Percentiles rank a stretch among this genome's conserved stretches.
phyloP scores from a whole-genome alignment of 2,113 vertebrate genomes.

The Cairina moschata region DNA sequence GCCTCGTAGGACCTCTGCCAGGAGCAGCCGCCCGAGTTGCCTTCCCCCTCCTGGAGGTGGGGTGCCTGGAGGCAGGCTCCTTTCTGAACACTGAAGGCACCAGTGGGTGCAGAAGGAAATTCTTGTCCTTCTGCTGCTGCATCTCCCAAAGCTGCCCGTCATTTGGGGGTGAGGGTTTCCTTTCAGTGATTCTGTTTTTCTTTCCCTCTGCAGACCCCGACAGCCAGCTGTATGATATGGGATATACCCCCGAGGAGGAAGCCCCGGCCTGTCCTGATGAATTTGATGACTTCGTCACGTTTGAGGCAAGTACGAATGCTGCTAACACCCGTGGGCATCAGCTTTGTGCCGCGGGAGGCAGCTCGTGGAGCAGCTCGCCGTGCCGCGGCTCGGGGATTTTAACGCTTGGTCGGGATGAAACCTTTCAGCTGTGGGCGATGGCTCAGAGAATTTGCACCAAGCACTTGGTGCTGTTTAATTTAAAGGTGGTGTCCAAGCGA shows the following conservation, averaged over 20 bases:
- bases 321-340: rapidly evolving
- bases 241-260: slow-evolving; percentile 84
- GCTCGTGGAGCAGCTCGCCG: background rate
- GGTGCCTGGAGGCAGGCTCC: background rate
- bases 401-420: rapidly evolving
- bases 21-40: rapidly evolving
- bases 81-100: background rate
- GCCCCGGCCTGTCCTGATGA: slow-evolving; percentile 85
- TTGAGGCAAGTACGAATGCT: slow-evolving; percentile 82
- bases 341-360: rapidly evolving
- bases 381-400: background rate
- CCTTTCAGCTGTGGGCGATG: background rate
- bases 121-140: rapidly evolving
- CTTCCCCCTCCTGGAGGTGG: background rate
- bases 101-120: background rate
- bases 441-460: background rate
- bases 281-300: slow-evolving; percentile 86
- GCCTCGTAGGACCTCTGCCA: background rate
- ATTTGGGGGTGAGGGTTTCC: rapidly evolving
- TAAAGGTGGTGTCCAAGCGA: background rate
- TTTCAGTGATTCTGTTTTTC: background rate
- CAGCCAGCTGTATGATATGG: slow-evolving; percentile 80
- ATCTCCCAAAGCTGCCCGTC: background rate
- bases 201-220: slow-evolving; percentile 80
- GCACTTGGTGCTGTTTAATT: background rate